Percentiles rank a stretch among this genome's conserved stretches.
These are phyloP conservation scores for Sycophila sp. DNA, from an alignment of 1,140 invertebrate genomes.

Conservation along the genomic window DNA sequence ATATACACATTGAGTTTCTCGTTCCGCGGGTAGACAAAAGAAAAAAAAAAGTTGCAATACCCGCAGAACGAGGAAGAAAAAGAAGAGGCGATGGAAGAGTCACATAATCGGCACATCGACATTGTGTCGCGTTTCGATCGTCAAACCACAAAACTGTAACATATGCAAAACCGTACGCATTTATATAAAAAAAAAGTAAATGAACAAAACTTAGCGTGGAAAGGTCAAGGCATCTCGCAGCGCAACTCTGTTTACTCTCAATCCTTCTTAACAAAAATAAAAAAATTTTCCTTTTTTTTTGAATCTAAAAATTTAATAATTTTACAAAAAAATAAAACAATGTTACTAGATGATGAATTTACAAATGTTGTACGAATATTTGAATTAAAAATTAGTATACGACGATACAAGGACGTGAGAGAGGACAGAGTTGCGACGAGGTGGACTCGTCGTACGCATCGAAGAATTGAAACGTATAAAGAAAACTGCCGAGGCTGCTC, in stretches of 20 bases:
- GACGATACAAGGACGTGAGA: neutral
- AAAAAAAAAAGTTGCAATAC: neutral
- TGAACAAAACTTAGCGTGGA: slow-evolving; percentile 7
- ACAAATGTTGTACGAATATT: no score
- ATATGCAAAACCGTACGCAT: slow-evolving; percentile 29
- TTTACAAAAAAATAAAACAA: no score
- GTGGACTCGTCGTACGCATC: slow-evolving; percentile 35
- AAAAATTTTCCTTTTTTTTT: no score
- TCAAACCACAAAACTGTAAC: slow-evolving; percentile 14
- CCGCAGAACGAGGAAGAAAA: neutral
- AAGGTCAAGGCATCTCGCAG: neutral
- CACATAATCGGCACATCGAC: slow-evolving; percentile 46
- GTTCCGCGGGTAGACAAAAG: neutral
- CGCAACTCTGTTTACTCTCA: slow-evolving; percentile 25
- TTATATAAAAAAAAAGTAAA: slow-evolving; percentile 34
- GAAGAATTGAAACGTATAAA: slow-evolving; percentile 39
- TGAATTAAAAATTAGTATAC: no score
- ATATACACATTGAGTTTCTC: slow-evolving; percentile 8
- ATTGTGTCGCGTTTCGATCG: slow-evolving; percentile 39
- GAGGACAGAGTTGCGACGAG: neutral
- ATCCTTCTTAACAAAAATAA: no score
- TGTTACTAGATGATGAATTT: no score
- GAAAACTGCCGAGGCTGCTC: slow-evolving; percentile 38
- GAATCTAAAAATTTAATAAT: no score
- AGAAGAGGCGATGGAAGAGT: slow-evolving; percentile 35